A percentile compares a stretch with the other conserved stretches of the same genome.
Evolutionary conservation across 2,797 vertebrate genomes (phyloP).

Genomic region (Lacerta viridis): DNA sequence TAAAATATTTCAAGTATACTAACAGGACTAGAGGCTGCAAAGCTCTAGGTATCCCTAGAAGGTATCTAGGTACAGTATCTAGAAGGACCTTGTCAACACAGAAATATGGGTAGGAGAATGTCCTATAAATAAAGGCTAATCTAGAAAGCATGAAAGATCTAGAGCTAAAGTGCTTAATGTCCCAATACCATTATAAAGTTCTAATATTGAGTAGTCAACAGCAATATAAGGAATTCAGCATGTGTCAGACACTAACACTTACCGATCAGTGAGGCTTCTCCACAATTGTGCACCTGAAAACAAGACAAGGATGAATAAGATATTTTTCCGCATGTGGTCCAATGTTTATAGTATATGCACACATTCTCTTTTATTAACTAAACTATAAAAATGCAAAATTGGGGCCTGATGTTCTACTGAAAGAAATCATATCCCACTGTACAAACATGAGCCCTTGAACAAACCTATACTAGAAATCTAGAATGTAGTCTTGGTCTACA

Average conservation of each 20-base stretch:
- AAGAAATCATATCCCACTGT: neutral
- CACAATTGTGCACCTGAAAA: conserved; percentile 87
- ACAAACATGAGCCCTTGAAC: neutral
- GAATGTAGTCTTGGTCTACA: neutral
- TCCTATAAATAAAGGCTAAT: neutral
- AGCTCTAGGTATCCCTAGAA: neutral
- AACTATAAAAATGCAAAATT: neutral
- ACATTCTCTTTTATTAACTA: neutral
- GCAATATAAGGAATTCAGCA: conserved; percentile 8
- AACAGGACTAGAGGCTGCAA: neutral
- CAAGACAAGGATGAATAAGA: conserved; percentile 48
- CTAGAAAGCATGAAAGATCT: neutral
- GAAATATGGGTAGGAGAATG: neutral
- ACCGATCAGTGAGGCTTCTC: conserved; percentile 90
- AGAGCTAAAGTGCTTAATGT: neutral
- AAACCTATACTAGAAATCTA: neutral
- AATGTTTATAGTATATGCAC: neutral
- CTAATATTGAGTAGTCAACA: neutral
- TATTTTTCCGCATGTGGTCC: neutral
- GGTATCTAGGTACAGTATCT: no score
- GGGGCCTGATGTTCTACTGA: neutral
- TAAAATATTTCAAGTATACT: neutral
- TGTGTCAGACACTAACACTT: conserved; percentile 67
- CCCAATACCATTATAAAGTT: neutral
- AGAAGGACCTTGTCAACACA: neutral